These are phyloP conservation scores for Halictus quadricinctus DNA, from an alignment of 2,888 invertebrate genomes.

Conservation along the genomic window DNA sequence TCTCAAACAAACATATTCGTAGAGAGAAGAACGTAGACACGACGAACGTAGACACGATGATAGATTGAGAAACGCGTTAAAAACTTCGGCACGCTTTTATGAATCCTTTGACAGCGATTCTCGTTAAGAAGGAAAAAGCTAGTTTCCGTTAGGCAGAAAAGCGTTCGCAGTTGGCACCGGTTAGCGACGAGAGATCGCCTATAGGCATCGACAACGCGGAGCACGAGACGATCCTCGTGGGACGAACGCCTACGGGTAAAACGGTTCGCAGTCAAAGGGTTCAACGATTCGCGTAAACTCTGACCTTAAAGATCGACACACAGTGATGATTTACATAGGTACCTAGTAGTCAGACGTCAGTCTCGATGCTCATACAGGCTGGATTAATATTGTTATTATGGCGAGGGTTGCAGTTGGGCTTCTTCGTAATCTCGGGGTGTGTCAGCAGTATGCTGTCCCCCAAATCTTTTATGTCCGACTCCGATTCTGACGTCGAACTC, in stretches of 20 bases:
- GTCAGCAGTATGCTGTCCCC: slow-evolving; percentile 92
- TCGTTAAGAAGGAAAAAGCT: background rate
- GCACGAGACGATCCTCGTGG: background rate
- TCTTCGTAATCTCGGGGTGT: slow-evolving; percentile 85
- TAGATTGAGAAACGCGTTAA: background rate
- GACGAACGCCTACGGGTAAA: background rate
- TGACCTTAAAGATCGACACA: background rate
- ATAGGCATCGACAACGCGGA: background rate
- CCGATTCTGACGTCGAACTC: slow-evolving; percentile 93
- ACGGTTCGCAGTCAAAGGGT: background rate
- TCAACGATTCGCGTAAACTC: background rate
- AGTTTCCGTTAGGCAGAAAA: background rate
- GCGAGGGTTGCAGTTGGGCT: slow-evolving; percentile 89
- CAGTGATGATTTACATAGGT: slow-evolving; percentile 48
- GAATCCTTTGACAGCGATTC: background rate
- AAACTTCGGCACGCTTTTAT: background rate
- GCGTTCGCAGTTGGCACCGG: background rate
- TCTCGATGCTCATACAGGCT: slow-evolving; percentile 93
- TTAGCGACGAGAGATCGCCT: background rate
- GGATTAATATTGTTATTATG: slow-evolving; percentile 91
- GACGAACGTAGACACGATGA: background rate
- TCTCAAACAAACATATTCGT: background rate
- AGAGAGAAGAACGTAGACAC: background rate
- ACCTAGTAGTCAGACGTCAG: slow-evolving; percentile 98
- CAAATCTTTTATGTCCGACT: slow-evolving; percentile 96